Percentiles rank a stretch among this genome's conserved stretches.
Evolutionary conservation across 2,113 vertebrate genomes (phyloP).

Genomic region (Calypte anna): DNA sequence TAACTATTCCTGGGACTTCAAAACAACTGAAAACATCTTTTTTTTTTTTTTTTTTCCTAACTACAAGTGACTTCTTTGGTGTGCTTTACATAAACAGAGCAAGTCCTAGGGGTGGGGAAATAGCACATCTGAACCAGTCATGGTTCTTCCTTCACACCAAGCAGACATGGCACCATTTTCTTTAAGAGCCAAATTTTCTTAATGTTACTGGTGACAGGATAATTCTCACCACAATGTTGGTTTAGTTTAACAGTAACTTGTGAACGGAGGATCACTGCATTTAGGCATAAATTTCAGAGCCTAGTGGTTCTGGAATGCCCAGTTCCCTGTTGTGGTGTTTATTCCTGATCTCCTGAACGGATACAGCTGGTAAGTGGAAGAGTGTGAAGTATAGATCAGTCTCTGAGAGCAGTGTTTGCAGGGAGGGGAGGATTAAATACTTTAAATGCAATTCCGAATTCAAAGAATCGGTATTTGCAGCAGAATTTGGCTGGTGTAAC

Average conservation of each 20-base stretch:
- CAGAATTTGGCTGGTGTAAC: background rate
- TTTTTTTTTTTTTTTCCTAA: too few relatives aligned
- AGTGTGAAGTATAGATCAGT: background rate
- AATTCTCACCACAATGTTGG: accelerated
- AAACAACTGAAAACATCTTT: background rate
- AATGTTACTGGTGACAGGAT: background rate
- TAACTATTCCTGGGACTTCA: background rate
- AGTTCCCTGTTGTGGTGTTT: background rate
- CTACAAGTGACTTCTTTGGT: background rate
- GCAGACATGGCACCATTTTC: background rate
- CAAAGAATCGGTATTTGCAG: background rate
- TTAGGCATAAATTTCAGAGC: background rate
- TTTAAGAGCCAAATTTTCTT: background rate
- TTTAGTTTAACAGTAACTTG: background rate
- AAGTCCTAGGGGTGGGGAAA: background rate
- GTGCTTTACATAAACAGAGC: background rate
- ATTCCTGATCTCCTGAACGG: background rate
- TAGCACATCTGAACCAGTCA: background rate
- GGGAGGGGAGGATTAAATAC: background rate
- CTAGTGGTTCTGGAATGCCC: background rate
- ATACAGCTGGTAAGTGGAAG: background rate
- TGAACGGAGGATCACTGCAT: background rate
- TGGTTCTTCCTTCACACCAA: background rate
- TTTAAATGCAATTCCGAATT: background rate
- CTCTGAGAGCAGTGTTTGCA: background rate